Conservation (phyloP, 1,140 invertebrate species). For the Calycopis cecrops region DNA sequence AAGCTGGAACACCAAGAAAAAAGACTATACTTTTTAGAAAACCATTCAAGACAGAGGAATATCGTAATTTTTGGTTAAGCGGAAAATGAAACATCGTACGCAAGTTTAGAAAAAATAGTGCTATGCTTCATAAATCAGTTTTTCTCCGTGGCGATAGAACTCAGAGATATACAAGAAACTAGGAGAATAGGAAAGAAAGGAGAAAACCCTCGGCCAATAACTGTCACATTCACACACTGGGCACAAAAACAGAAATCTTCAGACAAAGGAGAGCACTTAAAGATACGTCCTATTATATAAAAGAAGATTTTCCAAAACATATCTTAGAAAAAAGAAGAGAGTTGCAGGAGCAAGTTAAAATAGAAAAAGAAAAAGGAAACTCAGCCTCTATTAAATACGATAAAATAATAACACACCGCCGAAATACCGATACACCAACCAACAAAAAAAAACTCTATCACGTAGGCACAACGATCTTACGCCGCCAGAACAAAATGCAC, state of each 20-base stretch:
- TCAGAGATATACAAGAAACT: conserved; percentile 10
- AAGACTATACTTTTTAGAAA: conserved; percentile 23
- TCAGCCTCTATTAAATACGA: too few species aligned
- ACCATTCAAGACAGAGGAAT: conserved; percentile 19
- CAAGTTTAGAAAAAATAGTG: conserved; percentile 11
- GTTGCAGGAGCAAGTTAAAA: background rate
- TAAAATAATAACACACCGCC: too few species aligned
- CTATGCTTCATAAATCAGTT: conserved; percentile 16
- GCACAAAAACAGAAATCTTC: background rate
- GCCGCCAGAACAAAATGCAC: too few species aligned
- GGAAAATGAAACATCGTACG: background rate
- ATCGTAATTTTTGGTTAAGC: conserved; percentile 18
- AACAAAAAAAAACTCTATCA: too few species aligned
- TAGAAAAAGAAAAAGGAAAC: background rate
- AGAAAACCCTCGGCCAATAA: conserved; percentile 10
- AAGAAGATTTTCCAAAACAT: background rate
- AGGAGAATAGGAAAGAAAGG: conserved; percentile 12
- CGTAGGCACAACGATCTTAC: too few species aligned
- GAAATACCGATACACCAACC: too few species aligned
- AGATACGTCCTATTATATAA: background rate
- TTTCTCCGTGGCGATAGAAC: background rate
- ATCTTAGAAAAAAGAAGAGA: background rate
- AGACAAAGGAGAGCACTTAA: background rate
- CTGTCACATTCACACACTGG: background rate
- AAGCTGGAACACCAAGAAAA: conserved; percentile 18